Evolutionary conservation across 1,140 invertebrate species (phyloP).

Genomic region (Brachionus sp.): DNA sequence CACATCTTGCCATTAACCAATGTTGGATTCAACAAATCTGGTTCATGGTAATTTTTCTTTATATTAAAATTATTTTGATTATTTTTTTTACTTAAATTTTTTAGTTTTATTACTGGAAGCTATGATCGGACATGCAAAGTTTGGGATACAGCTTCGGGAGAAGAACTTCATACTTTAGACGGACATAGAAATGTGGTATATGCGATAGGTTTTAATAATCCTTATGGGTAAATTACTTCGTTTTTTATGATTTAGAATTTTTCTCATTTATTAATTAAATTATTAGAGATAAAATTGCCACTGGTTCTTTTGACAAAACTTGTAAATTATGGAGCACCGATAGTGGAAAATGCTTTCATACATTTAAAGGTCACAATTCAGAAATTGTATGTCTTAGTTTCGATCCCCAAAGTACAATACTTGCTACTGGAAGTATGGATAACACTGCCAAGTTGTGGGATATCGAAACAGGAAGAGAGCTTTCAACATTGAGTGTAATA

Average conservation of each 20-base stretch:
- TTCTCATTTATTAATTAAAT: not conserved
- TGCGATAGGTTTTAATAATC: conserved; percentile 72
- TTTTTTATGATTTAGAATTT: not conserved
- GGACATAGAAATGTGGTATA: conserved; percentile 78
- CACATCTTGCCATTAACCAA: conserved; percentile 75
- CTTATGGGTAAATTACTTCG: conserved; percentile 65
- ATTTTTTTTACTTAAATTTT: conserved; percentile 46
- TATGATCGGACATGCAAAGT: conserved; percentile 80
- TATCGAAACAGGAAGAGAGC: conserved; percentile 65
- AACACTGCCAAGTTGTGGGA: conserved; percentile 70
- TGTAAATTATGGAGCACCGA: conserved; percentile 69
- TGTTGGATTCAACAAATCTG: conserved; percentile 70
- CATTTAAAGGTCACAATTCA: conserved; percentile 69
- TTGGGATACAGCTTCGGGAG: conserved; percentile 71
- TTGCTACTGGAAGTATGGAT: conserved; percentile 74
- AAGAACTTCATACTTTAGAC: conserved; percentile 67
- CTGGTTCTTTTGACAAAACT: conserved; percentile 76
- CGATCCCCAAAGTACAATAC: conserved; percentile 64
- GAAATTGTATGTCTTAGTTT: conserved; percentile 69
- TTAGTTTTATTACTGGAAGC: conserved; percentile 73
- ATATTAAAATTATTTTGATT: not conserved
- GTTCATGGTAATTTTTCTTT: conserved; percentile 62
- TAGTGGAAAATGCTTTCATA: conserved; percentile 68
- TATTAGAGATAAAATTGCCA: conserved; percentile 69
- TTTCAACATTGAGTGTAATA: conserved; percentile 59